A percentile compares a stretch with the other conserved stretches of the same genome.
phyloP scores from a whole-genome alignment of 2,113 vertebrate genomes.

The Barbus barbus region DNA sequence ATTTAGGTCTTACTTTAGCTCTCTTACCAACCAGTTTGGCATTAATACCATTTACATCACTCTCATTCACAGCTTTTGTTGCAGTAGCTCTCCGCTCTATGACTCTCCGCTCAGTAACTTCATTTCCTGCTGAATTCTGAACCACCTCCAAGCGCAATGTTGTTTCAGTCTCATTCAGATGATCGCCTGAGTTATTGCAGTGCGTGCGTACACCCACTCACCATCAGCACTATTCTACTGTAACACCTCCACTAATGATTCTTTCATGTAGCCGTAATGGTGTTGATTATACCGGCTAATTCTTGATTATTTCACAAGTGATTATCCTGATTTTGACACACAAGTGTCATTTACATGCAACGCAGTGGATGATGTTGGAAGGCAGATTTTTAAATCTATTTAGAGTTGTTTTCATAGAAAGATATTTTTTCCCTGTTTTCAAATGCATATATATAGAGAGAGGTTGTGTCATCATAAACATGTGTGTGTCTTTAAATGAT shows the following conservation, averaged over 20 bases:
- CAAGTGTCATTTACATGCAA: neutral
- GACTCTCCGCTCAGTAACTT: constrained; percentile 26
- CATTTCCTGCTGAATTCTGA: constrained; percentile 27
- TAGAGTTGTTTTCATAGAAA: neutral
- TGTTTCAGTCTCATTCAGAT: constrained; percentile 43
- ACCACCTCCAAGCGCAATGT: constrained; percentile 30
- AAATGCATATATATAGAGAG: constrained; percentile 31
- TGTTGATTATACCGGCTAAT: constrained; percentile 9
- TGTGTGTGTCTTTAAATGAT: constrained; percentile 58
- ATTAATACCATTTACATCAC: constrained; percentile 14
- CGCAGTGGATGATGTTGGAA: neutral
- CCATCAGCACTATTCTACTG: constrained; percentile 30
- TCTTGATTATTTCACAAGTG: constrained; percentile 15
- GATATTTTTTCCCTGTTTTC: neutral
- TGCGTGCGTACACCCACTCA: constrained; percentile 22
- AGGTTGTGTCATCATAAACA: constrained; percentile 40
- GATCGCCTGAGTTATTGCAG: constrained; percentile 38
- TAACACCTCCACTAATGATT: constrained; percentile 11
- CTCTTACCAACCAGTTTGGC: constrained; percentile 7
- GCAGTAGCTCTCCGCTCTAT: neutral
- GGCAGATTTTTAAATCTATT: neutral
- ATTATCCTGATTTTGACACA: constrained; percentile 18
- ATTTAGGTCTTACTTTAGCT: constrained; percentile 1
- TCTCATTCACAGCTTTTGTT: constrained; percentile 18
- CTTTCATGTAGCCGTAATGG: constrained; percentile 14